Conservation (phyloP, 2,113 vertebrate genomes). For the Motacilla alba region DNA sequence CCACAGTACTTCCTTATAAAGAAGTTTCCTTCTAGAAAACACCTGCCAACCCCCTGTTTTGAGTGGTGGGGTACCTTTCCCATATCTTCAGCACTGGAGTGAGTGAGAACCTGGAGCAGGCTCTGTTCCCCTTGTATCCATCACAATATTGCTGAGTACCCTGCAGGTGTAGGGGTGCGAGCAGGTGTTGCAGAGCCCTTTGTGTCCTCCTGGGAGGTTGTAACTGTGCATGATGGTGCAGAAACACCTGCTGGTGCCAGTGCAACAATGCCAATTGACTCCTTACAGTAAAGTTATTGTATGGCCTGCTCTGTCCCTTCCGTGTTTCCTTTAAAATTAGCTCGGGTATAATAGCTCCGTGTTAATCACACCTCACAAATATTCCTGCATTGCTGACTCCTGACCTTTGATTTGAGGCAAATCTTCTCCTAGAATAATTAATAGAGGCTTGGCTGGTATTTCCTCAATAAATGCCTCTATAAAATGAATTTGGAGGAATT, state of each 20-base stretch:
- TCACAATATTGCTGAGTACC: not conserved
- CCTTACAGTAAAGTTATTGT: not conserved
- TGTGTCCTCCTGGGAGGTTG: not conserved
- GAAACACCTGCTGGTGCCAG: not conserved
- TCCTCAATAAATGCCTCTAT: not conserved
- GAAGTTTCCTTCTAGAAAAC: not conserved
- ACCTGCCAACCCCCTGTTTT: not conserved
- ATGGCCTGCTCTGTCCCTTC: not conserved
- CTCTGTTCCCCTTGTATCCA: not conserved
- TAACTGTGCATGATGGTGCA: not conserved
- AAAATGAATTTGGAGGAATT: not conserved
- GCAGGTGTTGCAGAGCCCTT: not conserved
- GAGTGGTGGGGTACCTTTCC: not conserved
- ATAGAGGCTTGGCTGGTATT: not conserved
- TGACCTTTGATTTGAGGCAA: slow-evolving; percentile 37
- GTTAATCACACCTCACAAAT: slow-evolving; percentile 13
- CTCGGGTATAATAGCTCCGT: not conserved
- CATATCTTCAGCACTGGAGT: not conserved
- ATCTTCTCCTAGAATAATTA: not conserved
- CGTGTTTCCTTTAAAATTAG: not conserved
- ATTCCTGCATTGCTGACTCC: not conserved
- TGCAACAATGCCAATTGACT: not conserved
- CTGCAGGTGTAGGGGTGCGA: fast-evolving
- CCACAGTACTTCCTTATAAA: not conserved
- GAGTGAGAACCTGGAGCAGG: not conserved